These are phyloP conservation scores for Nomada fabriciana DNA, from an alignment of 2,888 invertebrate genomes.

Conservation along the genomic window DNA sequence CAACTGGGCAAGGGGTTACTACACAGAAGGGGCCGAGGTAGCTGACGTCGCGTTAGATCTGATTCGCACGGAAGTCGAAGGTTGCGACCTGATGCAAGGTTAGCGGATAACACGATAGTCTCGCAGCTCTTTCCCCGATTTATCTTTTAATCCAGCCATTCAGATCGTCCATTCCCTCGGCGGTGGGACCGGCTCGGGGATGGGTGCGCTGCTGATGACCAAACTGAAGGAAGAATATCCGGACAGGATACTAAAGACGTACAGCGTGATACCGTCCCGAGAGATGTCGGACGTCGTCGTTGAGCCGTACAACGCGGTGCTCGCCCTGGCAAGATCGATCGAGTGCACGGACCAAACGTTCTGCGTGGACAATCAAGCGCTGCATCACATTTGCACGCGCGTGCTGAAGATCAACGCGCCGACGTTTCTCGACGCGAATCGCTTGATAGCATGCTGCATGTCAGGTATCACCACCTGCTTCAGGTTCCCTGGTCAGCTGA, in stretches of 20 bases:
- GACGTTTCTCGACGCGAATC: slow-evolving; percentile 95
- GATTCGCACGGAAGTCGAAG: slow-evolving; percentile 92
- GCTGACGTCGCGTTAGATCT: slow-evolving; percentile 93
- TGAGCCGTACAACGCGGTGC: slow-evolving; percentile 95
- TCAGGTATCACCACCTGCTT: slow-evolving; percentile 64
- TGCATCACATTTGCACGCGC: slow-evolving; percentile 95
- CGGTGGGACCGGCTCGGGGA: slow-evolving; percentile 91
- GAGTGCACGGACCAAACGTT: slow-evolving; percentile 95
- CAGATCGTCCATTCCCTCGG: slow-evolving; percentile 93
- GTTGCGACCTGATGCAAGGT: slow-evolving; percentile 93
- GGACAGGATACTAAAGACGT: slow-evolving; percentile 90
- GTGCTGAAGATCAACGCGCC: slow-evolving; percentile 94
- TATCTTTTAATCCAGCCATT: slow-evolving; percentile 85
- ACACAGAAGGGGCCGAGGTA: slow-evolving; percentile 95
- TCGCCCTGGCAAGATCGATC: slow-evolving; percentile 93
- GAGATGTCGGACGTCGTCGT: slow-evolving; percentile 95
- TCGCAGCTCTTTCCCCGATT: too few relatives aligned
- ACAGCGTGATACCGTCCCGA: slow-evolving; percentile 90
- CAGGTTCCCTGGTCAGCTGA: slow-evolving; percentile 95
- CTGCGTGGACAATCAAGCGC: slow-evolving; percentile 95
- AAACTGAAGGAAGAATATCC: slow-evolving; percentile 95
- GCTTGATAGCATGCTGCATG: slow-evolving; percentile 88
- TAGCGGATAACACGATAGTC: neutral
- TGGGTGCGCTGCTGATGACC: slow-evolving; percentile 91
- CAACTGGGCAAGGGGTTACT: slow-evolving; percentile 90